phyloP scores from a whole-genome alignment of 2,888 invertebrate genomes.

The Cerastis leucographa region DNA sequence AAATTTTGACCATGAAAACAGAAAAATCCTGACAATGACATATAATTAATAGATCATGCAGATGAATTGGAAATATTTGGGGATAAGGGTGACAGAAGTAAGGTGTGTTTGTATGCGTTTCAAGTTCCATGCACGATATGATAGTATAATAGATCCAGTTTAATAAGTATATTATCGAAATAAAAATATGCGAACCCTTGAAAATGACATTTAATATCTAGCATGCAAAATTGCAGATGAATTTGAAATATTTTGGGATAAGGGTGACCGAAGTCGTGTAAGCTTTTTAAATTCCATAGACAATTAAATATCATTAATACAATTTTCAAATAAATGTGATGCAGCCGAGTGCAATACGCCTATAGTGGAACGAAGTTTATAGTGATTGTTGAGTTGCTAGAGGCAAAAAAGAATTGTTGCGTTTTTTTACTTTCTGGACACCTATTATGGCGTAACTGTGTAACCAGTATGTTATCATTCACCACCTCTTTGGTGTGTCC shows the following conservation, averaged over 20 bases:
- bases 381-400: not conserved
- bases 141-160: constrained; percentile 15
- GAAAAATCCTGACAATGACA: not conserved
- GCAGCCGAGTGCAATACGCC: not conserved
- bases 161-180: not conserved
- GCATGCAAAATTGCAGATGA: not conserved
- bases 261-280: not conserved
- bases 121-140: not conserved
- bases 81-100: not conserved
- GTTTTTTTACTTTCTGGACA: not conserved
- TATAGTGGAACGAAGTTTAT: not conserved
- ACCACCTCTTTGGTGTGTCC: not conserved
- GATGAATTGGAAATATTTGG: not conserved
- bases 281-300: not conserved
- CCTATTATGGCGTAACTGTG: not conserved
- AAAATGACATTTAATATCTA: not conserved
- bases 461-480: not conserved
- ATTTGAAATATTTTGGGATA: not conserved
- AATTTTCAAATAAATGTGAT: not conserved
- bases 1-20: not conserved
- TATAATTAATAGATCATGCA: constrained; percentile 2
- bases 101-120: not conserved
- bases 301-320: not conserved
- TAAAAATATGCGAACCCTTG: not conserved
- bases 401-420: not conserved